Conservation (phyloP, 2,797 vertebrate genomes). For the Sebastes itinus region DNA sequence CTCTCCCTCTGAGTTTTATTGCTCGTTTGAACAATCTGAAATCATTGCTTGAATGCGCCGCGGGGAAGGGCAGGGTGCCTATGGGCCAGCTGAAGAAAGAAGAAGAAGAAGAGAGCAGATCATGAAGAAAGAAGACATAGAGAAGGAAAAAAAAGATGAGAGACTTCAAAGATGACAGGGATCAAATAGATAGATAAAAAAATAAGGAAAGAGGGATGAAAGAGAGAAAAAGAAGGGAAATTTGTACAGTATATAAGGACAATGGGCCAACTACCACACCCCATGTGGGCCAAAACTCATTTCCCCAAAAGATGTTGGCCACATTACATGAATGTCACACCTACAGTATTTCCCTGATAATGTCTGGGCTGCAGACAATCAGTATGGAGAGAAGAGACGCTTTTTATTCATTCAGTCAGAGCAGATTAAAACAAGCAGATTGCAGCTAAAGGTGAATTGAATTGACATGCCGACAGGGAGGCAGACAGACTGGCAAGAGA, state of each 20-base stretch:
- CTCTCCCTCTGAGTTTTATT: constrained; percentile 51
- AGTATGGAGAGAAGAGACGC: neutral
- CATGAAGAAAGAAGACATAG: neutral
- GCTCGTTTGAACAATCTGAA: constrained; percentile 46
- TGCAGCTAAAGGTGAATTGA: constrained; percentile 20
- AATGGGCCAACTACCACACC: constrained; percentile 61
- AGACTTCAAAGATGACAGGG: neutral
- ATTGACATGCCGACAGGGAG: constrained; percentile 22
- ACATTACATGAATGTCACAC: constrained; percentile 48
- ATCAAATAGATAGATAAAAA: neutral
- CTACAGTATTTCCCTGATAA: constrained; percentile 11
- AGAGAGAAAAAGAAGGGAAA: neutral
- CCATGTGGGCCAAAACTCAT: constrained; percentile 37
- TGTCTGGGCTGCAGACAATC: constrained; percentile 10
- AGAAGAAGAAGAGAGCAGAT: neutral
- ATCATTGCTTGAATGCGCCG: constrained; percentile 37
- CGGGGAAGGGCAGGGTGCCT: constrained; percentile 53
- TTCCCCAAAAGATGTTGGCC: constrained; percentile 33
- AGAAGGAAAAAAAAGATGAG: neutral
- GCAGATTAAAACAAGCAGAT: constrained; percentile 16
- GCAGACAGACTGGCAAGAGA: constrained; percentile 30
- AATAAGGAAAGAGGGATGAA: neutral
- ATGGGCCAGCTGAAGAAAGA: constrained; percentile 32
- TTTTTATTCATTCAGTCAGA: constrained; percentile 3
- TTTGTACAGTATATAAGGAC: constrained; percentile 9